A percentile compares a stretch with the other conserved stretches of the same genome.
Conservation (phyloP, 2,797 vertebrate genomes). For the Coccyzus lansbergi region DNA sequence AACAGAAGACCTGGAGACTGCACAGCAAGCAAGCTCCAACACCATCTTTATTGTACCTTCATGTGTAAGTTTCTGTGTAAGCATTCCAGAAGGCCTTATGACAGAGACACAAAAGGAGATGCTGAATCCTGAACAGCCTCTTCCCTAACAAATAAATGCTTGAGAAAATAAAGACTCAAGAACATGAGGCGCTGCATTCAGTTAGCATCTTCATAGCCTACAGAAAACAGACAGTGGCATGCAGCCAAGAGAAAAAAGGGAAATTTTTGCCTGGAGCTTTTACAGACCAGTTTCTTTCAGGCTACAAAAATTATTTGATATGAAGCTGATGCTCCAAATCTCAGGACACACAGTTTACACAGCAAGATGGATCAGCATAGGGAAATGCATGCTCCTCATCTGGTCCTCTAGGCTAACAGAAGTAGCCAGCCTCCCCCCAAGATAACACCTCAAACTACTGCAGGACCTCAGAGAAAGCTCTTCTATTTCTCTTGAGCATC, state of each 20-base stretch:
- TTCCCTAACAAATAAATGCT: conserved; percentile 2
- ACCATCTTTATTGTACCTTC: background rate
- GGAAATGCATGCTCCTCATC: background rate
- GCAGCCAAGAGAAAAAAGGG: background rate
- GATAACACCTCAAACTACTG: background rate
- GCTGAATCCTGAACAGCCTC: background rate
- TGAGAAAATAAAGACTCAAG: conserved; percentile 24
- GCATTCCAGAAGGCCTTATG: background rate
- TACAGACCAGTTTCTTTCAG: background rate
- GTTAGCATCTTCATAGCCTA: background rate
- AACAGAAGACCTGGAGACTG: background rate
- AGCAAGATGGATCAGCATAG: background rate
- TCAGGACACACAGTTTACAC: background rate
- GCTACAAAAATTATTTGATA: background rate
- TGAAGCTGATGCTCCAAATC: background rate
- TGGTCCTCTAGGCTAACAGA: background rate
- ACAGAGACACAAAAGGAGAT: conserved; percentile 21
- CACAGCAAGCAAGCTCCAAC: background rate
- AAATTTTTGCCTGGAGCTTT: background rate
- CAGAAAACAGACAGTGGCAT: background rate
- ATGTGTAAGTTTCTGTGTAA: background rate
- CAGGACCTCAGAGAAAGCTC: background rate
- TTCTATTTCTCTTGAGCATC: background rate
- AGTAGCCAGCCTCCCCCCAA: background rate
- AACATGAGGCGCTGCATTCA: background rate